phyloP scores from a whole-genome alignment of 2,797 vertebrate genomes.

The Gallirallus australis region DNA sequence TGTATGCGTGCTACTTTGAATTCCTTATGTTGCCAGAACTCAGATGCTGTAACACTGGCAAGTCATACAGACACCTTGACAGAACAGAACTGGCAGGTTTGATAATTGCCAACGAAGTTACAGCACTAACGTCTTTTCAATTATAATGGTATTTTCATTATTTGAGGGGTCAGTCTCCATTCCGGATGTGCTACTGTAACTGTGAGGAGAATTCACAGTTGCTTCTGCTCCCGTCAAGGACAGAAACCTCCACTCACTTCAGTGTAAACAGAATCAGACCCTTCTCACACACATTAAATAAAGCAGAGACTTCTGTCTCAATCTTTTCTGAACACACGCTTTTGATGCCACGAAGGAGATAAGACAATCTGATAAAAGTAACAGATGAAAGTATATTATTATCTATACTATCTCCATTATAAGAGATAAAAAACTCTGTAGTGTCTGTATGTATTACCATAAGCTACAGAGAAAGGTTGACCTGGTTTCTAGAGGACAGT shows the following conservation, averaged over 20 bases:
- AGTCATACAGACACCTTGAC: background rate
- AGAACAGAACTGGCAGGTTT: background rate
- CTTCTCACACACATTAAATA: constrained; percentile 62
- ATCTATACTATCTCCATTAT: constrained; percentile 66
- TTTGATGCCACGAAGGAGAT: constrained; percentile 67
- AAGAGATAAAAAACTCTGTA: constrained; percentile 54
- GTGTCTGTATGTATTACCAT: constrained; percentile 50
- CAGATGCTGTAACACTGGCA: background rate
- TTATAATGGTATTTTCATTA: background rate
- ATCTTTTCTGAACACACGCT: constrained; percentile 63
- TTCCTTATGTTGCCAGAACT: background rate
- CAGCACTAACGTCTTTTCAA: background rate
- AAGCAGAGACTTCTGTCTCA: constrained; percentile 64
- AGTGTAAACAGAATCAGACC: constrained; percentile 36
- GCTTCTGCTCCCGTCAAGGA: constrained; percentile 63
- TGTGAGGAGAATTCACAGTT: background rate
- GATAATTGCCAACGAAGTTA: background rate
- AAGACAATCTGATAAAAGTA: constrained; percentile 75
- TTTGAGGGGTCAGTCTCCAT: background rate
- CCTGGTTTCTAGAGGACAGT: constrained; percentile 71
- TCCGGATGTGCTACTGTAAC: background rate
- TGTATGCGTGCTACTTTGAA: background rate
- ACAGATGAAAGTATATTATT: constrained; percentile 65
- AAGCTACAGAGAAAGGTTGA: constrained; percentile 69
- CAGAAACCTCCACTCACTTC: constrained; percentile 54